Evolutionary conservation across 2,113 vertebrate species (phyloP).

Genomic region (Myrmophylax atrothorax): DNA sequence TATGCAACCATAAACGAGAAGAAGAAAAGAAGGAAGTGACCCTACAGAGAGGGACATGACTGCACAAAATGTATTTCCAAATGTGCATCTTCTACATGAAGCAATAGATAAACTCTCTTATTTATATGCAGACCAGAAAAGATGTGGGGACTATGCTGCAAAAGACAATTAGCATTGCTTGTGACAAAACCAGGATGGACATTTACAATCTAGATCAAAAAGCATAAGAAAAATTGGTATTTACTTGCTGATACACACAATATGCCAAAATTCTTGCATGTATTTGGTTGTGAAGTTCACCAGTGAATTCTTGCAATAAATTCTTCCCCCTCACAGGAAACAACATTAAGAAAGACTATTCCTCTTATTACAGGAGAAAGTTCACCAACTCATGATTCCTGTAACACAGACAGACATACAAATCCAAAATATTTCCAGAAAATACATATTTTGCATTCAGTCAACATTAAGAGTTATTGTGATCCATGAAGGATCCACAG

Average conservation of each 20-base stretch:
- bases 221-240: fast-evolving
- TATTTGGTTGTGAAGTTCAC: background rate
- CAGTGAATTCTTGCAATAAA: background rate
- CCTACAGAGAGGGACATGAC: background rate
- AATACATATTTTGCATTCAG: background rate
- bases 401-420: background rate
- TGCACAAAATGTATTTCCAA: background rate
- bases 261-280: background rate
- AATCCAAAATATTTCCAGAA: background rate
- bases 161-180: background rate
- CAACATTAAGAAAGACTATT: background rate
- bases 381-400: background rate
- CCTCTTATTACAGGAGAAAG: background rate
- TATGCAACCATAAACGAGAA: background rate
- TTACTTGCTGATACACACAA: background rate
- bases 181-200: background rate
- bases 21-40: background rate
- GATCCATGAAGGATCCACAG: background rate
- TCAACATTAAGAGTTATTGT: background rate
- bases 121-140: background rate
- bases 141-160: background rate
- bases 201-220: background rate
- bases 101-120: background rate
- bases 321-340: background rate
- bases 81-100: background rate